Base-by-base conservation (phyloP, 2,888 invertebrate genomes). In the Latrodectus elegans region DNA sequence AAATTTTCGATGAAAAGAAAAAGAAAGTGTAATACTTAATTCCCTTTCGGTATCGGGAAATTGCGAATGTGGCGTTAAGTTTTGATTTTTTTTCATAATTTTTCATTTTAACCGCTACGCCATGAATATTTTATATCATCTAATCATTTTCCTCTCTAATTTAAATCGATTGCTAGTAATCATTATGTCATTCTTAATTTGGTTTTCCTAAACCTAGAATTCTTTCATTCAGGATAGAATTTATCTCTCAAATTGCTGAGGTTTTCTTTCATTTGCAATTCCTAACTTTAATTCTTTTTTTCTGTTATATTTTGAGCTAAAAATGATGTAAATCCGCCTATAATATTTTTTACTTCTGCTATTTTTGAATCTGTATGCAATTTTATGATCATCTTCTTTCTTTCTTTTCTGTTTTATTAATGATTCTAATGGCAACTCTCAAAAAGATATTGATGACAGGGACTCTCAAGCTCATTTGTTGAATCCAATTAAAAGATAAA, bases 341-440 rank as follows among this genome's bases (percentile, higher is more conserved):
- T 53, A 55, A n/a, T 70, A 60, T 64, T 70, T 70, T 70, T 73
- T 74, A 22, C 53, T 60, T 83, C 38, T 78, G 6, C n/a, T 71
- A 4, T 73, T 65, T 52, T 38, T 53, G 26, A 26, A 60, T 72
- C 51, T 64, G 22, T 49, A 84, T 71, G 60, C n/a, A 64, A 52
- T 76, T 72, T 74, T 60, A 38, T 60, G 70, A 83, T 83, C 72
- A 67, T 71, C 67, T 22, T 53, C 65, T 22, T 65, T 67, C 73
- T 74, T 73, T 73, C 67, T 51, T 65, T 55, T 67, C 38, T 49
- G 78, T 73, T 73, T 72, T 77, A 77, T 84, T 84, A 84, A 84
- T 78, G 73, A 55, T 67, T 78, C 65, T 78, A 84, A 84, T 84
- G 78, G 78, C 78, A 67, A n/a, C 65, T 26, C 53, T 67, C 73